Evolutionary conservation across 1,140 invertebrate genomes (phyloP).

Genomic region (Cherax destructor): DNA sequence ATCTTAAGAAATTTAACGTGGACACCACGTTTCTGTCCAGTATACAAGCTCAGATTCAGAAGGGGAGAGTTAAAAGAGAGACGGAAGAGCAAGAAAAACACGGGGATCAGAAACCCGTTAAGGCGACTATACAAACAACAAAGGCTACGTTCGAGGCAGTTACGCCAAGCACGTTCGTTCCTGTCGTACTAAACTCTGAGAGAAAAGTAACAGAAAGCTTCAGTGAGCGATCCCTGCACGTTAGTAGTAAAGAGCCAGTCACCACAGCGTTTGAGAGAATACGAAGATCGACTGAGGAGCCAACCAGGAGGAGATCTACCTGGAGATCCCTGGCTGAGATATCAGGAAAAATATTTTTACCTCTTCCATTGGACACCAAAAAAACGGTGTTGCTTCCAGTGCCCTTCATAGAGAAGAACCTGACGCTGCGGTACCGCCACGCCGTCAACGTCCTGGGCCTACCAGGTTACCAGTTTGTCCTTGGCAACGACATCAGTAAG

Average conservation of each 20-base stretch:
- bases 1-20: slow-evolving; percentile 68
- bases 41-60: slow-evolving; percentile 63
- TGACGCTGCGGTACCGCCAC: slow-evolving; percentile 64
- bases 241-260: neutral
- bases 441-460: slow-evolving; percentile 44
- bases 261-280: slow-evolving; percentile 12
- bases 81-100: neutral
- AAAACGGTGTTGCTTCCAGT: slow-evolving; percentile 54
- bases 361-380: slow-evolving; percentile 52
- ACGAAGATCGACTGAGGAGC: slow-evolving; percentile 50
- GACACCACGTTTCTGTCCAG: slow-evolving; percentile 67
- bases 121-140: neutral
- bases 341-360: slow-evolving; percentile 65
- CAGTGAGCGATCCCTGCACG: neutral
- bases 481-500: slow-evolving; percentile 43
- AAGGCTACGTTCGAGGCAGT: slow-evolving; percentile 12
- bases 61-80: slow-evolving; percentile 36
- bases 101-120: neutral
- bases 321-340: slow-evolving; percentile 51
- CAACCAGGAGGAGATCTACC: slow-evolving; percentile 11
- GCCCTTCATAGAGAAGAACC: slow-evolving; percentile 59
- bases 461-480: slow-evolving; percentile 53
- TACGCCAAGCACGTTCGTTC: neutral
- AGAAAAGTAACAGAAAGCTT: neutral
- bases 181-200: neutral